Base-by-base conservation (phyloP, 2,113 vertebrate species). In the Megaleporinus macrocephalus region DNA sequence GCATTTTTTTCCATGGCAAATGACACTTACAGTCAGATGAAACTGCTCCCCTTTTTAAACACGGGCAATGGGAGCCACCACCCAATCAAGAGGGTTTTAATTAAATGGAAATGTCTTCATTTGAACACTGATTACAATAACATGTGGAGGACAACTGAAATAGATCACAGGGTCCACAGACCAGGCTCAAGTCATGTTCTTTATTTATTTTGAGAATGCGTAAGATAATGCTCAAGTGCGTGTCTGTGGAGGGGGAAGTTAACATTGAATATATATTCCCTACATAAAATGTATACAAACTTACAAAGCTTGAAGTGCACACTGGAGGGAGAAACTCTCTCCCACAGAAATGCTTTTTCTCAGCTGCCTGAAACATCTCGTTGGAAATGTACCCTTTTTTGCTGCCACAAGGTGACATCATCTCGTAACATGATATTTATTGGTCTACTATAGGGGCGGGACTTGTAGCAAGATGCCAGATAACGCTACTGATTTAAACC, bases 101-200 rank as follows among this genome's bases (percentile, higher is more conserved):
- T 89, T 93, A 91, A 93, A 92, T 91, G 87, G 87, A 93, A 93
- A 92, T 91, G 87, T 87, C 84, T 89, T 90, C 86, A 88, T 92
- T 90, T 90, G 90, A 90, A 87, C 86, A 77, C 82, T 85, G 84
- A 92, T 92, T 90, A 90, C 86, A 87, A 90, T 89, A 89, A 89
- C 89, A 93, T 87, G 84, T 91, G 85, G 87, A 90, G 89, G 1
- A 15, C 10, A 57, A 27, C 18, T 59, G 9, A 41, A 27, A 79
- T 27, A 59, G 6, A 68, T 68, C 63, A 24, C 1, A 24, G 49
- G 5, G 26, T 33, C 27, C 20, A 36, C n/a, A 66, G 80, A 61
- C n/a, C 57, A 61, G 57, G 22, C 3, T 61, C 26, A 57, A 57
- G n/a, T 22, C 20, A 7, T 20, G 18, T 61, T 61, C 11, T 27